phyloP scores from a whole-genome alignment of 2,888 invertebrate genomes.

The Tricholauxania praeusta region DNA sequence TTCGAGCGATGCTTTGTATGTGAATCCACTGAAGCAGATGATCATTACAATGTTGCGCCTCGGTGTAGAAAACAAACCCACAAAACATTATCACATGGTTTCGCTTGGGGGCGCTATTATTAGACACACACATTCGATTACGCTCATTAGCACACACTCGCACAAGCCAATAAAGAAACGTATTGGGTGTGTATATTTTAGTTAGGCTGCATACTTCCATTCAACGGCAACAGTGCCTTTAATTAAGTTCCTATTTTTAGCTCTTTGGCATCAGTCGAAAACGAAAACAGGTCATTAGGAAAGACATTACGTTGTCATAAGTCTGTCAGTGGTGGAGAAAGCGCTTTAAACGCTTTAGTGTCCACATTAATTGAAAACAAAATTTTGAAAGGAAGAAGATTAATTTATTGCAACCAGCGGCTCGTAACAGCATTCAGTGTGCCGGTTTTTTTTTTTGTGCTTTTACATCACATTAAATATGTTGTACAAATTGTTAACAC shows the following conservation, averaged over 20 bases:
- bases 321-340: constrained; percentile 52
- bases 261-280: constrained; percentile 50
- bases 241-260: constrained; percentile 61
- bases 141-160: background rate
- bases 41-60: constrained; percentile 21
- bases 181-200: background rate
- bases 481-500: constrained; percentile 13
- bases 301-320: constrained; percentile 58
- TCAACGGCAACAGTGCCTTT: constrained; percentile 29
- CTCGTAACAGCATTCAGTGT: background rate
- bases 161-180: background rate
- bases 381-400: constrained; percentile 27
- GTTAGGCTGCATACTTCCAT: constrained; percentile 2
- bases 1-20: background rate
- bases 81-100: constrained; percentile 5
- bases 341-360: constrained; percentile 11
- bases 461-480: background rate
- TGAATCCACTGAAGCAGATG: constrained; percentile 34
- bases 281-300: constrained; percentile 60
- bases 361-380: constrained; percentile 17
- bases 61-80: background rate
- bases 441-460: no score
- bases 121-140: constrained; percentile 13
- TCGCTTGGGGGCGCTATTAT: constrained; percentile 9
- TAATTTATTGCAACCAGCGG: constrained; percentile 23